Percentiles rank a stretch among this genome's conserved stretches.
Conservation (phyloP, 2,888 invertebrate species). For the Ichneumoninae sp. region DNA sequence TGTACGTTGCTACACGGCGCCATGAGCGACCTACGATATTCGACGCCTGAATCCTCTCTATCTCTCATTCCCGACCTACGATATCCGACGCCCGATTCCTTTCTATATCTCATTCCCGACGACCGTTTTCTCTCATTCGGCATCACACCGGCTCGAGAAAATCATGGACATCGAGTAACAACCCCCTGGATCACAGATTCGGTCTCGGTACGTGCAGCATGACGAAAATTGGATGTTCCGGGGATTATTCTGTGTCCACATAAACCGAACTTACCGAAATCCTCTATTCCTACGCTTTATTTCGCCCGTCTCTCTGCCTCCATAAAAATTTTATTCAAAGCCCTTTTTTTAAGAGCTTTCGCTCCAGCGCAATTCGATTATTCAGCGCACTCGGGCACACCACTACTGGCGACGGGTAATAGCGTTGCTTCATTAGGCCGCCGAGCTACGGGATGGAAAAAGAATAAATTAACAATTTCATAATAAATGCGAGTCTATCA, state of each 20-base stretch:
- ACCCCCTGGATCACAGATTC: neutral
- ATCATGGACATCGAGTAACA: constrained; percentile 3
- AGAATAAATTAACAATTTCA: constrained; percentile 18
- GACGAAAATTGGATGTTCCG: constrained; percentile 14
- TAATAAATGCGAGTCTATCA: constrained; percentile 20
- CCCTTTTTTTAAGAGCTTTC: constrained; percentile 25
- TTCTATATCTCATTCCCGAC: constrained; percentile 4
- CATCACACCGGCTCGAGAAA: constrained; percentile 13
- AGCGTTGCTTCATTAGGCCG: constrained; percentile 4
- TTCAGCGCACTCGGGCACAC: constrained; percentile 15
- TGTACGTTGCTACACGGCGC: neutral
- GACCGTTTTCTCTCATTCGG: neutral
- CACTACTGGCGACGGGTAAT: neutral
- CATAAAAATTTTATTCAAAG: neutral
- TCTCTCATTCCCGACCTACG: neutral
- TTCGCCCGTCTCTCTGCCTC: neutral
- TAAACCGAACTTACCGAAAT: neutral
- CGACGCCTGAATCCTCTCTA: neutral
- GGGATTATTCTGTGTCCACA: constrained; percentile 19
- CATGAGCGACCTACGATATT: neutral
- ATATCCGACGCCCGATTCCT: neutral
- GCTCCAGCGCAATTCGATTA: constrained; percentile 20
- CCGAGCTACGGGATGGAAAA: neutral
- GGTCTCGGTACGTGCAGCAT: neutral
- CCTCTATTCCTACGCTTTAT: neutral